A percentile compares a stretch with the other conserved stretches of the same genome.
phyloP scores from a whole-genome alignment of 64 coral and sea anemone genomes.

The Cladopsammia gracilis region DNA sequence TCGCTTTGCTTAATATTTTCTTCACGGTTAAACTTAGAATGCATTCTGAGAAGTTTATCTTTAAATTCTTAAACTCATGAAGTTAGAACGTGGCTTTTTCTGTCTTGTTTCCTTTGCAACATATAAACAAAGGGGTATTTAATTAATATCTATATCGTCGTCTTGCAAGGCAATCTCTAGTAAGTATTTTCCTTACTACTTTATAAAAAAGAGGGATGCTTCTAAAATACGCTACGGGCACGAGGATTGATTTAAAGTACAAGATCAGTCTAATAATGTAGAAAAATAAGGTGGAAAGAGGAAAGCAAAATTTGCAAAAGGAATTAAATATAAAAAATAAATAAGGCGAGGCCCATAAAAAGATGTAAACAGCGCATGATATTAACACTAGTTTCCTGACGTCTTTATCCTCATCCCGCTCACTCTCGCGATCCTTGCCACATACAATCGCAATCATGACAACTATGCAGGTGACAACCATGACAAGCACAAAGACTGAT shows the following conservation, averaged over 20 bases:
- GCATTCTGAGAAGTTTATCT: too few relatives aligned
- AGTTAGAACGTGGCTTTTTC: too few relatives aligned
- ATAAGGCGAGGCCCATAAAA: slow-evolving; percentile 60
- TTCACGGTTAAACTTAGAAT: too few relatives aligned
- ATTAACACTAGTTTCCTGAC: slow-evolving; percentile 18
- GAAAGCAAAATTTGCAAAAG: slow-evolving; percentile 33
- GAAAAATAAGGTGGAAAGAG: slow-evolving; percentile 12
- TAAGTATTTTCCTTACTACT: slow-evolving; percentile 54
- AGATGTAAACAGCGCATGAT: slow-evolving; percentile 32
- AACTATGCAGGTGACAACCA: slow-evolving; percentile 9
- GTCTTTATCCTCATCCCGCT: background rate
- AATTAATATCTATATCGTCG: background rate
- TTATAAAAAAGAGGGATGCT: slow-evolving; percentile 28
- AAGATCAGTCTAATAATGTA: slow-evolving; percentile 50
- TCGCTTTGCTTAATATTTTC: too few relatives aligned
- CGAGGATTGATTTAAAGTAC: slow-evolving; percentile 54
- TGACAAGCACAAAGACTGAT: background rate
- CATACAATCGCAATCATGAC: slow-evolving; percentile 15
- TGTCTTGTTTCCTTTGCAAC: too few relatives aligned
- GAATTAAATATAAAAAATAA: slow-evolving; percentile 41
- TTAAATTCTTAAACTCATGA: too few relatives aligned
- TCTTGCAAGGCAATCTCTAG: slow-evolving; percentile 54
- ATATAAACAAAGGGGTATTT: too few relatives aligned
- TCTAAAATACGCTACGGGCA: slow-evolving; percentile 40
- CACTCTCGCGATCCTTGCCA: background rate